Base-by-base conservation (phyloP, 2,888 invertebrate species). In the Podotricha telesiphe region DNA sequence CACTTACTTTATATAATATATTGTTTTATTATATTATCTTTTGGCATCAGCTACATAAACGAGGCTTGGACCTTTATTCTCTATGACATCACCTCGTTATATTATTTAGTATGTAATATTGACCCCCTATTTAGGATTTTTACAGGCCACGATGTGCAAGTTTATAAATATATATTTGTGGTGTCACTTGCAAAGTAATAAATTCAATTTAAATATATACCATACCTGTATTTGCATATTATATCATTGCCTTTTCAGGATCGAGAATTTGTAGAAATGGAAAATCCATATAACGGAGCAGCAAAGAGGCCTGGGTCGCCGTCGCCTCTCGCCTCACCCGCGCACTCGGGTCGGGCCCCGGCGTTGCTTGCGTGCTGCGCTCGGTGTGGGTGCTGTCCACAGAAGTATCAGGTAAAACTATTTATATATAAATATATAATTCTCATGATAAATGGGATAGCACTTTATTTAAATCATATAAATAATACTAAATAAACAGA, bases 181-280 rank as follows among this genome's bases (percentile, higher is more conserved):
- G n/a, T n/a, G n/a, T 45, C 42, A 15, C 15, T 51, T 37, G 19
- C 19, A 19, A 19, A 48, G 19, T 10, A 19, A 48, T 40, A 37
- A 37, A 15, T 34, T 15, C 55, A 22, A 22, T 10, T 22, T 11
- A 6, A 37, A 1, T 37, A 37, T 8, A 8, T 37, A 6, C 7
- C 8, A 37, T 37, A 37, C 3, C 10, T 8, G 7, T 8, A 1
- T 10, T 10, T 6, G 37, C 5, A 37, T 56, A 19, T 11, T 19
- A 11, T 37, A 19, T 34, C 47, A 13, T 19, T 17, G 11, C 22
- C 17, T 15, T 82, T 83, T 53, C 94, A 98, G 98, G 98, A 99
- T 91, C 96, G 99, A 68, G 98, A 99, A 92, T 99, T 99, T 93
- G 97, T 98, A 77, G 99, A 99, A 93, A 95, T 98, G 94, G 99